Conservation (phyloP, 53 echinoderm and acorn worm species). For the Pentamera pediparva region DNA sequence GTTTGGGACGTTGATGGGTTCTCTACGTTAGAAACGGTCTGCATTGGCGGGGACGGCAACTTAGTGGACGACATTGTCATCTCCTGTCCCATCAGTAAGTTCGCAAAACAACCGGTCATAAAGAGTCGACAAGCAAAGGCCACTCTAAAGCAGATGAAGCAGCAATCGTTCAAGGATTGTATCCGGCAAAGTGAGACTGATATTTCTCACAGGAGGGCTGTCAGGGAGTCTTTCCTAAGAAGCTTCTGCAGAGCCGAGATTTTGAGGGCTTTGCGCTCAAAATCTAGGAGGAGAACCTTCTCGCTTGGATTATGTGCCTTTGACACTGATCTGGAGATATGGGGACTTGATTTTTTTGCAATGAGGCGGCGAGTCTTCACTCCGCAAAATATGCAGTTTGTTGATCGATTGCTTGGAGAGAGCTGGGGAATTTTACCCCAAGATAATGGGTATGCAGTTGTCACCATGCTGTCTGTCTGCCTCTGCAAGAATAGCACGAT, state of each 20-base stretch:
- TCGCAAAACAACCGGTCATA: neutral
- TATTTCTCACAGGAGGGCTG: neutral
- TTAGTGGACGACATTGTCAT: neutral
- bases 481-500: too few species aligned
- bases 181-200: neutral
- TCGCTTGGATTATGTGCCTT: neutral
- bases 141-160: neutral
- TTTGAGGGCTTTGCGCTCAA: neutral
- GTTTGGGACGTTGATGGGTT: neutral
- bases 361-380: neutral
- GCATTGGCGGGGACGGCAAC: neutral
- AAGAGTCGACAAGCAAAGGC: neutral
- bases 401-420: neutral
- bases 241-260: neutral
- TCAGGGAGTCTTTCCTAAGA: neutral
- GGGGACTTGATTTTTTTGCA: neutral
- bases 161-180: neutral
- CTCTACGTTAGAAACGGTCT: neutral
- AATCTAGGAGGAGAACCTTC: neutral
- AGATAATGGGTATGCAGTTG: neutral
- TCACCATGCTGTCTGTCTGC: neutral
- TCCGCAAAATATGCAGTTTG: neutral
- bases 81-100: neutral
- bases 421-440: neutral
- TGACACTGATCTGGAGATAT: slow-evolving; percentile 3